Percentiles rank a stretch among this genome's conserved stretches.
These are phyloP conservation scores for Ptychochromis oligacanthus DNA, from an alignment of 2,113 vertebrate species.

Conservation along the genomic window DNA sequence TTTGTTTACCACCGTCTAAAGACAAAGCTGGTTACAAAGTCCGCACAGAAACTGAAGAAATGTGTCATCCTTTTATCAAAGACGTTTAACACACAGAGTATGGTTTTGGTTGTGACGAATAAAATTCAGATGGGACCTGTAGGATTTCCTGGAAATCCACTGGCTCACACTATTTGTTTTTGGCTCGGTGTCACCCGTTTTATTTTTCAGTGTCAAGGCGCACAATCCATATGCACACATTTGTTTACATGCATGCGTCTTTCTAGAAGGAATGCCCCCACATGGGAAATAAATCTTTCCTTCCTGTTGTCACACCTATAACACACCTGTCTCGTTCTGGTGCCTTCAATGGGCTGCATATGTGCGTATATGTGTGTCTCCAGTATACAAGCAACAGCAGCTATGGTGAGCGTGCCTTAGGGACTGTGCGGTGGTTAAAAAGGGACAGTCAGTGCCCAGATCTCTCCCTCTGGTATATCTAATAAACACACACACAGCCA, in stretches of 20 bases:
- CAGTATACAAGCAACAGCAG: constrained; percentile 5
- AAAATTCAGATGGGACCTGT: background rate
- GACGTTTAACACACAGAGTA: background rate
- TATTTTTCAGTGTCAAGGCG: background rate
- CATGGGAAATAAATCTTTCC: constrained; percentile 28
- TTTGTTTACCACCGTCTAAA: background rate
- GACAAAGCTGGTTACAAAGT: background rate
- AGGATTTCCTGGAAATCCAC: background rate
- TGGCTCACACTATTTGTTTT: constrained; percentile 12
- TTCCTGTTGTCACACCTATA: constrained; percentile 38
- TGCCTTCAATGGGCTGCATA: background rate
- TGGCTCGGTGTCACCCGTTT: background rate
- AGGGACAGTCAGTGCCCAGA: constrained; percentile 21
- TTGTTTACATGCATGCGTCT: background rate
- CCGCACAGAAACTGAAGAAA: background rate
- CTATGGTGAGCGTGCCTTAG: constrained; percentile 35
- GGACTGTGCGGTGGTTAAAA: constrained; percentile 31
- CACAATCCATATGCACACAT: background rate
- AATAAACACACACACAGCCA: background rate
- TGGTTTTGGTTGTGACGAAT: background rate
- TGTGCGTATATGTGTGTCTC: background rate
- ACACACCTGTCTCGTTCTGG: background rate
- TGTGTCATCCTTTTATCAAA: background rate
- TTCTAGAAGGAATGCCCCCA: constrained; percentile 7
- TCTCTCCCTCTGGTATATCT: constrained; percentile 1